phyloP scores from a whole-genome alignment of 30 jellyfish, hydroid and myxozoan genomes.

The Rhopilema esculentum region DNA sequence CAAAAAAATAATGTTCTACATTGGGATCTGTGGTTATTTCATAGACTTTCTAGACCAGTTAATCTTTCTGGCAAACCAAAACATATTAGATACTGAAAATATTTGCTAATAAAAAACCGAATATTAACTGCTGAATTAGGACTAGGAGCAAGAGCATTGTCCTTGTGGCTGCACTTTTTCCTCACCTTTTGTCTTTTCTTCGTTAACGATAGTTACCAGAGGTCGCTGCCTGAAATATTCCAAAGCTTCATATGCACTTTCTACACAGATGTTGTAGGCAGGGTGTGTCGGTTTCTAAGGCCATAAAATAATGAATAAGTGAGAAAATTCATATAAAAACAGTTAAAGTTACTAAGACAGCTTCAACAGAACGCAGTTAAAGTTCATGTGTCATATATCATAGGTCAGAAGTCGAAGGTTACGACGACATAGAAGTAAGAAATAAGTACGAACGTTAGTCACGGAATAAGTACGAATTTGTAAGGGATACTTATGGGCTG shows the following conservation, averaged over 20 bases:
- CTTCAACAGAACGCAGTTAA: not conserved
- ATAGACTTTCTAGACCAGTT: no score
- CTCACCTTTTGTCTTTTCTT: not conserved
- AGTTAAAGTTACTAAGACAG: not conserved
- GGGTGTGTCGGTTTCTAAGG: slow-evolving; percentile 94
- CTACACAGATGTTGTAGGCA: slow-evolving; percentile 84
- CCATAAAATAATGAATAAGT: not conserved
- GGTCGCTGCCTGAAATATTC: slow-evolving; percentile 75
- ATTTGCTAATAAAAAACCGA: not conserved
- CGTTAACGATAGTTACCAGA: not conserved
- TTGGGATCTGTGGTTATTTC: no score
- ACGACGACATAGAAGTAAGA: not conserved
- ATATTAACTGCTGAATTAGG: not conserved
- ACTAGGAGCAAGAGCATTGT: not conserved
- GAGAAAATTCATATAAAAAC: not conserved
- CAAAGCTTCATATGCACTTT: slow-evolving; percentile 92
- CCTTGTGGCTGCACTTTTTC: not conserved
- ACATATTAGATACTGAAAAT: no score
- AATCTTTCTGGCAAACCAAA: no score
- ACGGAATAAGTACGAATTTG: no score
- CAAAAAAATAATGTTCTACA: no score
- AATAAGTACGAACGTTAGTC: no score
- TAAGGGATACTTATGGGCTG: no score
- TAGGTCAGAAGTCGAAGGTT: not conserved
- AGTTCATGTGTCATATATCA: not conserved